Percentiles rank a stretch among this genome's conserved stretches.
These are phyloP conservation scores for Saccostrea glomerata DNA, from an alignment of 1,140 invertebrate genomes.

Conservation along the genomic window DNA sequence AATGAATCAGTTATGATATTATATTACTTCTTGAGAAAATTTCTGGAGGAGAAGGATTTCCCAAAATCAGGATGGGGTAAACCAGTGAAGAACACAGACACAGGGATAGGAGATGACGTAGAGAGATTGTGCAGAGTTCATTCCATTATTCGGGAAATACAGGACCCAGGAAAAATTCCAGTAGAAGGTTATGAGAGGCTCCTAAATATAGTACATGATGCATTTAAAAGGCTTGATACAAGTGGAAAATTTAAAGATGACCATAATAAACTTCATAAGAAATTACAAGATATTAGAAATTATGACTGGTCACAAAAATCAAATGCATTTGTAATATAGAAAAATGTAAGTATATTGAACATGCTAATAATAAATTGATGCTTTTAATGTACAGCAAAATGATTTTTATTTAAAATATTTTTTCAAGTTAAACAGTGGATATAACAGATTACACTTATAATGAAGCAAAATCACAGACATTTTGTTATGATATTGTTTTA, in stretches of 20 bases:
- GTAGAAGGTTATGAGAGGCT: neutral
- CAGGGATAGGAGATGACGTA: neutral
- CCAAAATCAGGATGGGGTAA: neutral
- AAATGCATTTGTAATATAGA: no score
- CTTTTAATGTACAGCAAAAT: no score
- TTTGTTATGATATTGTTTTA: no score
- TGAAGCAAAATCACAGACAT: no score
- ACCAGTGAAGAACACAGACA: neutral
- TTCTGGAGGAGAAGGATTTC: neutral
- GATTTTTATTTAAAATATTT: no score
- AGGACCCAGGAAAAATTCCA: neutral
- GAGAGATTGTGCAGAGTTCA: neutral
- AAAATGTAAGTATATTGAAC: no score
- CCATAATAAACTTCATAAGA: neutral
- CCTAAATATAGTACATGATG: neutral
- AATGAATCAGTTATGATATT: neutral
- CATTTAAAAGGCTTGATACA: neutral
- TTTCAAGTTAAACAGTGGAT: no score
- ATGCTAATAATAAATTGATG: no score
- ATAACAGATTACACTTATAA: no score
- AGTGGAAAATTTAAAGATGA: neutral
- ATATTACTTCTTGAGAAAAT: neutral
- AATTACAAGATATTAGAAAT: neutral
- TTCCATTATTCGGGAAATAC: neutral
- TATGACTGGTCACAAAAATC: neutral